Evolutionary conservation across 1,140 invertebrate species (phyloP).

Genomic region (Metopolophium dirhodum): DNA sequence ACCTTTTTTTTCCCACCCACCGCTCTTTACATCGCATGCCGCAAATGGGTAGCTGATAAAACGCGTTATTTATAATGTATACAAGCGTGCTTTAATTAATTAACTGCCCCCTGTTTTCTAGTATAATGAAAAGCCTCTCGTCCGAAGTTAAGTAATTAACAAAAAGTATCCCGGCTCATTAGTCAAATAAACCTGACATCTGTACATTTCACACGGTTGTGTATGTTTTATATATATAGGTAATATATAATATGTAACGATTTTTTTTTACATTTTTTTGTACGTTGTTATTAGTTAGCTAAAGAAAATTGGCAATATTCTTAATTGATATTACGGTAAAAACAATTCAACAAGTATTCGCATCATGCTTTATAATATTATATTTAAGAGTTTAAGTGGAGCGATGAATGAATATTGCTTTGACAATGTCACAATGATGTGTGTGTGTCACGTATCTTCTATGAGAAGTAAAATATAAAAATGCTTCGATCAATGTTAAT

Average conservation of each 20-base stretch:
- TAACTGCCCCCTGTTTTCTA: slow-evolving; percentile 25
- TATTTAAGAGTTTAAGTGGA: not conserved
- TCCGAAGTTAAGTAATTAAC: slow-evolving; percentile 55
- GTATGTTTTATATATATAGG: not conserved
- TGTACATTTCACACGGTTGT: slow-evolving; percentile 46
- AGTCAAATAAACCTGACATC: slow-evolving; percentile 53
- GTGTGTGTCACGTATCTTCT: no score
- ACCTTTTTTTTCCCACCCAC: slow-evolving; percentile 25
- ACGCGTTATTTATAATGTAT: slow-evolving; percentile 54
- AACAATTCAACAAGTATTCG: not conserved
- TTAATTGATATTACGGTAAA: not conserved
- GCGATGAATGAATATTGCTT: not conserved
- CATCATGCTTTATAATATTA: not conserved
- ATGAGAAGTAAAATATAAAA: no score
- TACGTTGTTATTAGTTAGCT: not conserved
- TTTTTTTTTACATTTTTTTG: not conserved
- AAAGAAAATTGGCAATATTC: not conserved
- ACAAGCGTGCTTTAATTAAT: slow-evolving; percentile 55
- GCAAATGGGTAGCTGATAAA: slow-evolving; percentile 45
- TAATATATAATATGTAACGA: not conserved
- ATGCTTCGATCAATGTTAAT: no score
- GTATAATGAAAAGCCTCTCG: slow-evolving; percentile 56
- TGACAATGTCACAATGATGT: not conserved
- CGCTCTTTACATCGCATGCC: not conserved
- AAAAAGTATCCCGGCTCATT: slow-evolving; percentile 47